phyloP scores from a whole-genome alignment of 2,113 vertebrate genomes.

The Salvelinus namaycush region DNA sequence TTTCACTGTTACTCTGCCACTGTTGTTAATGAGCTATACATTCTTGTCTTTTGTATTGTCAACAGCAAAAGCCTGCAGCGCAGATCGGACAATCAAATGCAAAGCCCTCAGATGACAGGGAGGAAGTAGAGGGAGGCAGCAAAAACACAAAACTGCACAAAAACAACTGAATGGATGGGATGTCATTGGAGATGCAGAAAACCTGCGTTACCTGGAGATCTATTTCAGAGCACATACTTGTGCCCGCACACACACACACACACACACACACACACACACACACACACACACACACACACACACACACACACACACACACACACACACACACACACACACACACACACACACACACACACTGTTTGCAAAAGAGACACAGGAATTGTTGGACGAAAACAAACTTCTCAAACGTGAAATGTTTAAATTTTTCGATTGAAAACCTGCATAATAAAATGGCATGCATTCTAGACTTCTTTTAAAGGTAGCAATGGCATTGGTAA shows the following conservation, averaged over 20 bases:
- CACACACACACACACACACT: too few species aligned
- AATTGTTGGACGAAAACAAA: slow-evolving; percentile 55
- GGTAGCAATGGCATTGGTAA: slow-evolving; percentile 74
- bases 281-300: slow-evolving; percentile 56
- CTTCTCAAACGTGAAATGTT: slow-evolving; percentile 40
- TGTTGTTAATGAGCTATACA: slow-evolving; percentile 39
- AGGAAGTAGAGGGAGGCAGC: slow-evolving; percentile 60
- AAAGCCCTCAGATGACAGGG: slow-evolving; percentile 59
- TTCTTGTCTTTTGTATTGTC: slow-evolving; percentile 48
- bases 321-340: slow-evolving; percentile 14
- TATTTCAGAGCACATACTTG: slow-evolving; percentile 70
- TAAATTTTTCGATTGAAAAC: slow-evolving; percentile 60
- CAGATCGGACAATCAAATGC: slow-evolving; percentile 54
- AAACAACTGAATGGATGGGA: slow-evolving; percentile 65
- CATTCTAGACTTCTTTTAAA: slow-evolving; percentile 73
- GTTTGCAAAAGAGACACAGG: slow-evolving; percentile 59
- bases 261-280: slow-evolving; percentile 11
- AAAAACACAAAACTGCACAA: slow-evolving; percentile 67
- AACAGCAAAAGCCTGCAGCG: slow-evolving; percentile 62
- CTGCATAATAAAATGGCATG: slow-evolving; percentile 77
- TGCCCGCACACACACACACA: slow-evolving; percentile 37
- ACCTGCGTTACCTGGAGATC: slow-evolving; percentile 64
- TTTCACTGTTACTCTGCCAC: slow-evolving; percentile 24
- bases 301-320: slow-evolving; percentile 31
- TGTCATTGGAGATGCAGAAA: slow-evolving; percentile 51